These are phyloP conservation scores for Drosophila bocki DNA, from an alignment of 1,140 invertebrate genomes.

Conservation along the genomic window DNA sequence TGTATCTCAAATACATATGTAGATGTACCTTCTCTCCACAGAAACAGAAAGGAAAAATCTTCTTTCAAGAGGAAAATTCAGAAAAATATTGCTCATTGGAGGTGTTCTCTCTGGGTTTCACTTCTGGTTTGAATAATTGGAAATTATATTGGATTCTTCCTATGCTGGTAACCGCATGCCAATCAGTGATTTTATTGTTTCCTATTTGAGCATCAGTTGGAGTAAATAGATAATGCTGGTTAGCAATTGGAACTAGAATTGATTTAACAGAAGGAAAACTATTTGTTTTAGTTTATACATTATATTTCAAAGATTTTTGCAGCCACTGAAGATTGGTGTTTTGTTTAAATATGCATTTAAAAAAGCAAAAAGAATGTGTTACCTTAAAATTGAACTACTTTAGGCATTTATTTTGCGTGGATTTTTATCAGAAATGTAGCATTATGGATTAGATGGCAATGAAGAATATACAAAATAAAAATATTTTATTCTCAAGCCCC, in stretches of 20 bases:
- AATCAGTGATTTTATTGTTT: slow-evolving; percentile 17
- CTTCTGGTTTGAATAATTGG: slow-evolving; percentile 4
- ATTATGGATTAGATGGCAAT: too few relatives aligned
- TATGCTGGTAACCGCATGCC: slow-evolving; percentile 37
- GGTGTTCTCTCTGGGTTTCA: background rate
- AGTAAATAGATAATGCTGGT: background rate
- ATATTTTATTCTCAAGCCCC: too few relatives aligned
- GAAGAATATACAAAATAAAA: too few relatives aligned
- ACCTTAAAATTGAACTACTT: too few relatives aligned
- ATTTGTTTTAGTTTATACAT: background rate
- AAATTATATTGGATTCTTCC: slow-evolving; percentile 12
- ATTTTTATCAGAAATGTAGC: background rate
- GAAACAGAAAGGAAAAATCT: background rate
- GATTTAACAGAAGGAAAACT: background rate
- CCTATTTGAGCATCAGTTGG: background rate
- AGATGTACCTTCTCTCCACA: background rate
- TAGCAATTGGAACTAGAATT: background rate
- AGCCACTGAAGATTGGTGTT: too few relatives aligned
- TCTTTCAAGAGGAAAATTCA: too few relatives aligned
- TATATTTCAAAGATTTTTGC: background rate
- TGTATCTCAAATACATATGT: background rate
- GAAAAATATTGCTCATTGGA: background rate
- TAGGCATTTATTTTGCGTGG: background rate
- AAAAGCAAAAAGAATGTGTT: too few relatives aligned
- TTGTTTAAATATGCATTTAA: too few relatives aligned